A percentile compares a stretch with the other conserved stretches of the same genome.
These are phyloP conservation scores for Chiloscyllium plagiosum DNA, from an alignment of 2,113 vertebrate genomes.

Conservation along the genomic window DNA sequence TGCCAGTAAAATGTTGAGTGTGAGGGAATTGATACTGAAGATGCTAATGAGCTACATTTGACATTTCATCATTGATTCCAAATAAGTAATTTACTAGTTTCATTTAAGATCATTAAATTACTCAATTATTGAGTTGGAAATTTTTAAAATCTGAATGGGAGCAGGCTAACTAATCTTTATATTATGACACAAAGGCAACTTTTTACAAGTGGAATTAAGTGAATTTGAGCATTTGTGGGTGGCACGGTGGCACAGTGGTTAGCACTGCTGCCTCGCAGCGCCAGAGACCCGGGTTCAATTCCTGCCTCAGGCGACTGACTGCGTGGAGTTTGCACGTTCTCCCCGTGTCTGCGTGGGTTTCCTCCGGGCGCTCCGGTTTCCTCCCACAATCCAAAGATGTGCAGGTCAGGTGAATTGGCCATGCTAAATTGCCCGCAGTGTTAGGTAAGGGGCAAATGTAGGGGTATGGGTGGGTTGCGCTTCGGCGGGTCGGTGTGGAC, in stretches of 20 bases:
- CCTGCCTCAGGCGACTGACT: not conserved
- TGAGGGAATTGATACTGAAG: not conserved
- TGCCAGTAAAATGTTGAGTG: not conserved
- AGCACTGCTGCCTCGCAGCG: not conserved
- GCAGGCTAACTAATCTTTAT: not conserved
- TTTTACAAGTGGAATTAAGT: no score
- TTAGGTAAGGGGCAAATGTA: no score
- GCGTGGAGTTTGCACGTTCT: not conserved
- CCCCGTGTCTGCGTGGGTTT: not conserved
- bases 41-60: not conserved
- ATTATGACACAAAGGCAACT: no score
- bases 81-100: not conserved
- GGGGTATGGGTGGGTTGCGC: no score
- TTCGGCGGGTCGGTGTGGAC: no score
- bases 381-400: not conserved
- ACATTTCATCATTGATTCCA: not conserved
- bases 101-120: not conserved
- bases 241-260: no score
- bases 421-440: no score
- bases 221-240: no score
- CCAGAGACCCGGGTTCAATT: not conserved
- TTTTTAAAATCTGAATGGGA: not conserved
- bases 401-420: no score
- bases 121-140: not conserved
- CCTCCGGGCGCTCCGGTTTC: not conserved